Evolutionary conservation across 2,797 vertebrate genomes (phyloP).

Genomic region (Periparus ater): DNA sequence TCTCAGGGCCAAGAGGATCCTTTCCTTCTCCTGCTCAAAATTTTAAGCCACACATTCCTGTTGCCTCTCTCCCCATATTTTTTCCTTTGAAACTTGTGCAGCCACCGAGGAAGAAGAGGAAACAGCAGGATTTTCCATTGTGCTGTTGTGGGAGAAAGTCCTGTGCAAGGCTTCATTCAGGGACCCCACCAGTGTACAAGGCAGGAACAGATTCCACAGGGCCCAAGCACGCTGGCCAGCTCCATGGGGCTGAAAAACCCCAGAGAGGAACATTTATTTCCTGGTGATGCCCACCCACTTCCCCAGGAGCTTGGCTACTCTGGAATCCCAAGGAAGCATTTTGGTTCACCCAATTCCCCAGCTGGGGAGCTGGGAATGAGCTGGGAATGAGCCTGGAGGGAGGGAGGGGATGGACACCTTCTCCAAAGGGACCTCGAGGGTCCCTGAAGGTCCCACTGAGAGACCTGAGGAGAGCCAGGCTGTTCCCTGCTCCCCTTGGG

Average conservation of each 20-base stretch:
- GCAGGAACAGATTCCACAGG: not conserved
- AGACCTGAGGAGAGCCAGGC: not conserved
- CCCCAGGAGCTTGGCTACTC: not conserved
- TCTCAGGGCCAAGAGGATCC: not conserved
- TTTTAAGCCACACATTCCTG: not conserved
- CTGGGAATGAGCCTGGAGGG: not conserved
- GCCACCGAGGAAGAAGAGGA: not conserved
- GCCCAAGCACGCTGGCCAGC: not conserved
- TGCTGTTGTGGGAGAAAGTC: not conserved
- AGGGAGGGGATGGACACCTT: not conserved
- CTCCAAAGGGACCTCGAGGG: not conserved
- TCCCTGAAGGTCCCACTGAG: not conserved
- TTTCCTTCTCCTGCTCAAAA: not conserved
- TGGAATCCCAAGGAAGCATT: not conserved
- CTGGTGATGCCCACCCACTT: not conserved
- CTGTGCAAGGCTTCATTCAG: not conserved
- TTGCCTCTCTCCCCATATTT: not conserved
- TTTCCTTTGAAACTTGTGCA: not conserved
- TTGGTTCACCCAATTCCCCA: not conserved
- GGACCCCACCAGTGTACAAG: not conserved
- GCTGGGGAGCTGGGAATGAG: not conserved
- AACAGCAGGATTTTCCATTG: not conserved
- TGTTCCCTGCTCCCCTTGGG: not conserved
- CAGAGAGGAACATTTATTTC: not conserved
- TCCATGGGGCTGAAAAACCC: not conserved